phyloP scores from a whole-genome alignment of 2,113 vertebrate genomes.

The Psittacara wagleri region DNA sequence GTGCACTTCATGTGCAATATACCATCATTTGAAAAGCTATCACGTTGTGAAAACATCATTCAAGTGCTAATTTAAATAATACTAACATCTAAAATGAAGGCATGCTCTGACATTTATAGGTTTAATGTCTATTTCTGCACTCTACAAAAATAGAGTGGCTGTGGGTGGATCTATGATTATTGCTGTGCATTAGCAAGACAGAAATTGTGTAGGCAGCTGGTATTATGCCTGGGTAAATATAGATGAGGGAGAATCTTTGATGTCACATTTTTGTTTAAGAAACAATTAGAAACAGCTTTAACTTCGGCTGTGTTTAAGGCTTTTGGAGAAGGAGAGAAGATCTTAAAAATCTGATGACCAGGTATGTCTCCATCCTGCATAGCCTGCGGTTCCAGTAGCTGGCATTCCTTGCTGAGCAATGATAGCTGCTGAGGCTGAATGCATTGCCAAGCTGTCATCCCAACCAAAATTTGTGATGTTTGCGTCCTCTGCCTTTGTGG shows the following conservation, averaged over 20 bases:
- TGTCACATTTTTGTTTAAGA: slow-evolving; percentile 34
- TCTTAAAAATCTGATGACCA: background rate
- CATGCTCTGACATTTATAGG: slow-evolving; percentile 71
- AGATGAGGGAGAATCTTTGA: slow-evolving; percentile 48
- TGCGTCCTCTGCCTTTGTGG: background rate
- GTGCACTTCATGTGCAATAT: slow-evolving; percentile 49
- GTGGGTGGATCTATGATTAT: slow-evolving; percentile 61
- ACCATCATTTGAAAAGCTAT: slow-evolving; percentile 67
- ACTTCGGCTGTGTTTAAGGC: background rate
- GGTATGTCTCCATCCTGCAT: background rate
- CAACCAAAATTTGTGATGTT: background rate
- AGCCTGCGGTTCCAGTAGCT: accelerated
- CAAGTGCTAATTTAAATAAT: slow-evolving; percentile 76
- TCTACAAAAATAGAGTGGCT: slow-evolving; percentile 66
- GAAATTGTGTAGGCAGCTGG: slow-evolving; percentile 59
- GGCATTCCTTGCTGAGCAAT: background rate
- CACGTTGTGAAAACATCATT: slow-evolving; percentile 49
- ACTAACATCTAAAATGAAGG: slow-evolving; percentile 53
- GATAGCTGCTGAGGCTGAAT: background rate
- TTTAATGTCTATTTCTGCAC: slow-evolving; percentile 67
- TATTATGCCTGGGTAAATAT: slow-evolving; percentile 58
- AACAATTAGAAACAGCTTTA: background rate
- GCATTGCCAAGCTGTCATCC: background rate
- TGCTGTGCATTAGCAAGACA: slow-evolving; percentile 62
- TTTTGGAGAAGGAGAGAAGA: background rate